phyloP scores from a whole-genome alignment of 2,113 vertebrate species.

The Rhea pennata region DNA sequence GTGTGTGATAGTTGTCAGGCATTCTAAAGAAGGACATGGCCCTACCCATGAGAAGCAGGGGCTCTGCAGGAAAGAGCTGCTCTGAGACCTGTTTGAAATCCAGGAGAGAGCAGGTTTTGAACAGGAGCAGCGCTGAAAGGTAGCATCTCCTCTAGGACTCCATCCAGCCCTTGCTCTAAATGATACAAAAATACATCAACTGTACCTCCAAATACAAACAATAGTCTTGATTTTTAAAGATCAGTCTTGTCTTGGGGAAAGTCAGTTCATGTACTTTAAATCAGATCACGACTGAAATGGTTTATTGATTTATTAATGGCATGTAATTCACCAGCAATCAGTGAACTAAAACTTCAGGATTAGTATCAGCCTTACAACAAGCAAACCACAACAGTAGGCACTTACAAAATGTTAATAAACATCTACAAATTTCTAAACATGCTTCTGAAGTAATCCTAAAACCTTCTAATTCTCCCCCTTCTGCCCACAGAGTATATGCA shows the following conservation, averaged over 20 bases:
- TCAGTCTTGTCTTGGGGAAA: neutral
- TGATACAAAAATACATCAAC: neutral
- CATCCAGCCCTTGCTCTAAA: neutral
- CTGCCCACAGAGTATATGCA: accelerated
- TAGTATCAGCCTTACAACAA: neutral
- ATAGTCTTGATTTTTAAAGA: neutral
- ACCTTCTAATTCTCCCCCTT: neutral
- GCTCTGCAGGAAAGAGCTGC: neutral
- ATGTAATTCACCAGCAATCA: neutral
- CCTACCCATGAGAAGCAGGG: neutral
- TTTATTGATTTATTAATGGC: neutral
- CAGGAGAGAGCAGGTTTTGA: neutral
- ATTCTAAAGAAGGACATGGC: neutral
- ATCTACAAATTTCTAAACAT: neutral
- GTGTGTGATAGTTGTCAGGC: neutral
- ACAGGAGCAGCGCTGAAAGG: neutral
- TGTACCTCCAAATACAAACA: neutral
- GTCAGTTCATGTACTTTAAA: neutral
- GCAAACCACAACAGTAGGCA: neutral
- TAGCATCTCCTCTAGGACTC: neutral
- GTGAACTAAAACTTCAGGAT: neutral
- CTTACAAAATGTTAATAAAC: neutral
- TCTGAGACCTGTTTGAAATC: neutral
- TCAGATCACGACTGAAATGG: neutral
- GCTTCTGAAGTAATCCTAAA: neutral